Evolutionary conservation across 2,888 invertebrate genomes (phyloP).

Genomic region (Linnaemya vulpina): DNA sequence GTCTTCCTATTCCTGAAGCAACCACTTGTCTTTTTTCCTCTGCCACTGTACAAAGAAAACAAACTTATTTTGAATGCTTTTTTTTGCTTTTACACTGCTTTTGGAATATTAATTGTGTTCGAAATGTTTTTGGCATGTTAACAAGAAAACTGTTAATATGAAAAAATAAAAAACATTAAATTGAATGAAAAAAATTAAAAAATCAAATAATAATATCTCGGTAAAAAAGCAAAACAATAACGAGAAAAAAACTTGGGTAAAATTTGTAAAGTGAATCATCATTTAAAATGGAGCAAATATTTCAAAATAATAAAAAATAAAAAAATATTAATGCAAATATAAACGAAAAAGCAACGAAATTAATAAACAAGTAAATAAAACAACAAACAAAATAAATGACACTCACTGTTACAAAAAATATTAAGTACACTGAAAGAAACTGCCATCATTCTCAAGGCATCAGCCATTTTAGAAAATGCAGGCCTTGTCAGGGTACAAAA

Average conservation of each 20-base stretch:
- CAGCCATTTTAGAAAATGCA: no score
- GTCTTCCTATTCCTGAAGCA: neutral
- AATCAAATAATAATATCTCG: slow-evolving; percentile 40
- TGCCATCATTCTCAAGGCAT: no score
- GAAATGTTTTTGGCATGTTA: slow-evolving; percentile 72
- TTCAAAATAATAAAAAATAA: slow-evolving; percentile 32
- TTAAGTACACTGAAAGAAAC: neutral
- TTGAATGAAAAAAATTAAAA: slow-evolving; percentile 49
- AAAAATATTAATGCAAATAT: slow-evolving; percentile 34
- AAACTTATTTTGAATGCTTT: slow-evolving; percentile 31
- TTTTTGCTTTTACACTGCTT: slow-evolving; percentile 58
- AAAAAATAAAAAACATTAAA: slow-evolving; percentile 55
- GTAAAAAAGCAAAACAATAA: slow-evolving; percentile 36
- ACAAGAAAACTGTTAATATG: slow-evolving; percentile 71
- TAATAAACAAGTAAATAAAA: slow-evolving; percentile 46
- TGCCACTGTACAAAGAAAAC: slow-evolving; percentile 25
- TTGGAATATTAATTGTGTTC: slow-evolving; percentile 72
- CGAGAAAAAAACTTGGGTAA: slow-evolving; percentile 30
- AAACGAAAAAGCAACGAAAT: slow-evolving; percentile 37
- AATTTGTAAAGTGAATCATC: slow-evolving; percentile 67
- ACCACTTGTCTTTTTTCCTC: neutral
- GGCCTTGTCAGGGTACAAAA: no score
- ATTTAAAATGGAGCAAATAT: slow-evolving; percentile 65
- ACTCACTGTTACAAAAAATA: slow-evolving; percentile 13
- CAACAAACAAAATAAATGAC: slow-evolving; percentile 54